Percentiles rank a stretch among this genome's conserved stretches.
These are phyloP conservation scores for Riparia riparia DNA, from an alignment of 2,113 vertebrate species.

Conservation along the genomic window DNA sequence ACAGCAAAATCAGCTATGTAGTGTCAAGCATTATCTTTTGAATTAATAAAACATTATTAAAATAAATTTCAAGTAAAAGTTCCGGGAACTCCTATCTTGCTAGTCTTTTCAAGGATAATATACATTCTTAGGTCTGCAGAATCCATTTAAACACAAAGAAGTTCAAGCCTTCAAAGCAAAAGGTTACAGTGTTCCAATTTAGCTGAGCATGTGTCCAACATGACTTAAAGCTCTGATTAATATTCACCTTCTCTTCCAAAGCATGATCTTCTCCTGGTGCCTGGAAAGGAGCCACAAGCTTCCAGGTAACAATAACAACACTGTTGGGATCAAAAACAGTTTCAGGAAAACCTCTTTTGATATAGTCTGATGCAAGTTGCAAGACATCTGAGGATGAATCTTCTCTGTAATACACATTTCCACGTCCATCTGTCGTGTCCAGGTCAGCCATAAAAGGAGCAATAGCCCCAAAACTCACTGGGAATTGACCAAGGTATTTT, in stretches of 20 bases:
- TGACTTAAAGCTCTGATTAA: background rate
- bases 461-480: slow-evolving; percentile 83
- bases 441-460: slow-evolving; percentile 89
- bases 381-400: slow-evolving; percentile 78
- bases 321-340: slow-evolving; percentile 76
- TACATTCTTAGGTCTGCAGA: background rate
- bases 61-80: background rate
- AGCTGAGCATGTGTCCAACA: background rate
- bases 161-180: background rate
- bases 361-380: slow-evolving; percentile 73
- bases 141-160: background rate
- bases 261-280: slow-evolving; percentile 48
- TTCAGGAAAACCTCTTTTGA: slow-evolving; percentile 85
- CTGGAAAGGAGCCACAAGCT: slow-evolving; percentile 76
- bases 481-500: slow-evolving; percentile 83
- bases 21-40: background rate
- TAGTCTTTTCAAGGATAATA: background rate
- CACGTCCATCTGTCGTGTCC: slow-evolving; percentile 84
- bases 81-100: background rate
- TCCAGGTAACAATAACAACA: slow-evolving; percentile 87
- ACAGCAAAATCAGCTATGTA: background rate
- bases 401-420: slow-evolving; percentile 87
- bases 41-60: background rate
- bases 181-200: background rate
- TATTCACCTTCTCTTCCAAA: slow-evolving; percentile 78